A percentile compares a stretch with the other conserved stretches of the same genome.
Conservation (phyloP, 2,797 vertebrate species). For the Acipenser transmontanus region DNA sequence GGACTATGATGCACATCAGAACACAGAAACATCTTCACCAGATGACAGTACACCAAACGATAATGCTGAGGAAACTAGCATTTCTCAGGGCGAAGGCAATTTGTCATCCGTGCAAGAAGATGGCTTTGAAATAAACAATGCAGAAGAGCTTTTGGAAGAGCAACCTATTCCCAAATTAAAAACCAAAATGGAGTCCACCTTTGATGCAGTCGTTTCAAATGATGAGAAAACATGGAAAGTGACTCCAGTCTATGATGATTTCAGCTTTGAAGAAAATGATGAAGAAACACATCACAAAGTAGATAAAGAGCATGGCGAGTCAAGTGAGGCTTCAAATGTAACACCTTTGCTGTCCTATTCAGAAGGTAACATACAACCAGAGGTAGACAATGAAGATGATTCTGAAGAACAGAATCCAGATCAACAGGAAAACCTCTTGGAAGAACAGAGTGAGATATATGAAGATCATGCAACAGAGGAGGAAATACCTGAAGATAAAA, state of each 20-base stretch:
- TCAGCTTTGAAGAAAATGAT: conserved; percentile 40
- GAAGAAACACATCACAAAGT: conserved; percentile 15
- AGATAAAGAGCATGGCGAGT: conserved; percentile 29
- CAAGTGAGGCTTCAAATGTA: conserved; percentile 37
- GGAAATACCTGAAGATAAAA: conserved; percentile 36
- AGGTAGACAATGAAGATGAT: conserved; percentile 21
- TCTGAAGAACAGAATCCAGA: conserved; percentile 13
- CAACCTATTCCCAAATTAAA: conserved; percentile 59
- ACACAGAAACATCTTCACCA: conserved; percentile 1
- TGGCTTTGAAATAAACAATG: conserved; percentile 35
- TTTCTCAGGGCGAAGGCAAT: conserved; percentile 27
- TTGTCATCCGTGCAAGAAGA: conserved; percentile 13
- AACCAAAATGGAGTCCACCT: conserved; percentile 74
- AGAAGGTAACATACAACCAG: conserved; percentile 28
- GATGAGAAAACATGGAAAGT: conserved; percentile 72
- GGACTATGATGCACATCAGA: conserved; percentile 17
- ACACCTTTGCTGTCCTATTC: conserved; percentile 57
- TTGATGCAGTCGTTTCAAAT: conserved; percentile 72
- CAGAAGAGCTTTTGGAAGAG: conserved; percentile 51
- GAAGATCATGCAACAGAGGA: conserved; percentile 18
- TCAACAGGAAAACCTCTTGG: neutral
- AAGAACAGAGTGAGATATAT: conserved; percentile 1
- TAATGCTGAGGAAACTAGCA: conserved; percentile 56
- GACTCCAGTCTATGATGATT: conserved; percentile 60
- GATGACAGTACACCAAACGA: conserved; percentile 49